Evolutionary conservation across 2,888 invertebrate species (phyloP).

Genomic region (Ophioninae sp.): DNA sequence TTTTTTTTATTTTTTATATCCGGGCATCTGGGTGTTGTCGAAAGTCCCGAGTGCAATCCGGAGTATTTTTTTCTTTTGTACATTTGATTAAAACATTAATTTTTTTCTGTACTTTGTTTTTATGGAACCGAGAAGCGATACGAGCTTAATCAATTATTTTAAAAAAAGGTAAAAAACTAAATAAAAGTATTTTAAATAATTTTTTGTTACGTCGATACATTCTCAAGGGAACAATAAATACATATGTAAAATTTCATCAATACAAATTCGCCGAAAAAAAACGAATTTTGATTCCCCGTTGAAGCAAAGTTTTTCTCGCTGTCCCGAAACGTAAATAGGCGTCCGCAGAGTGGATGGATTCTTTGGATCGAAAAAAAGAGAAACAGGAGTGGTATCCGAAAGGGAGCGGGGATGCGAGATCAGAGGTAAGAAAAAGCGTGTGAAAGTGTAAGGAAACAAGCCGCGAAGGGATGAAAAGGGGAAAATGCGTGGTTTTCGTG

Average conservation of each 20-base stretch:
- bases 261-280: neutral
- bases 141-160: too few relatives aligned
- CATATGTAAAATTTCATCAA: too few relatives aligned
- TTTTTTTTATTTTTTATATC: constrained; percentile 23
- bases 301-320: neutral
- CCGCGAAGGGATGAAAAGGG: neutral
- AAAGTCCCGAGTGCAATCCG: constrained; percentile 41
- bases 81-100: too few relatives aligned
- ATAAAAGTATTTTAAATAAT: too few relatives aligned
- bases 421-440: neutral
- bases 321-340: neutral
- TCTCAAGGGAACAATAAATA: too few relatives aligned
- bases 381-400: neutral
- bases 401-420: neutral
- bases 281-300: neutral
- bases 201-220: too few relatives aligned
- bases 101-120: too few relatives aligned
- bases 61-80: too few relatives aligned
- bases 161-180: too few relatives aligned
- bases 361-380: neutral
- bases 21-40: constrained; percentile 57
- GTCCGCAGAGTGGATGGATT: neutral
- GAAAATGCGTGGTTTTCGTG: constrained; percentile 34
- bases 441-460: neutral
- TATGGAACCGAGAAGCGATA: too few relatives aligned